Conservation (phyloP, 2,888 invertebrate species). For the Drosophila quinaria region DNA sequence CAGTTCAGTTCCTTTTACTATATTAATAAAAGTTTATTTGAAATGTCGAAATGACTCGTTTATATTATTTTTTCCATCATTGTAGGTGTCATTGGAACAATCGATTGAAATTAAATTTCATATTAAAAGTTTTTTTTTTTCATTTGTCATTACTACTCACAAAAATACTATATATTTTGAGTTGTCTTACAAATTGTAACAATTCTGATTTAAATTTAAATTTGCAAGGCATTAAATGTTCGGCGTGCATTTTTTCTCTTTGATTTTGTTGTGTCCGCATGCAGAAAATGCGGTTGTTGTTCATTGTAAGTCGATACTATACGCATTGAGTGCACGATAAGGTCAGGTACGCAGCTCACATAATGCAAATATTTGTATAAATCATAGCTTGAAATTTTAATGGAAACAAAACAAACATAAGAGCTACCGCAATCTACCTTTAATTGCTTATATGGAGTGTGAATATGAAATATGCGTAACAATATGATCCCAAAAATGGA, state of each 20-base stretch:
- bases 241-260: conserved; percentile 7
- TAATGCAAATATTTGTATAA: conserved; percentile 63
- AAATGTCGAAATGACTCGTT: too few relatives aligned
- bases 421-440: too few relatives aligned
- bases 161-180: too few relatives aligned
- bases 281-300: conserved; percentile 72
- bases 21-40: too few relatives aligned
- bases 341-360: conserved; percentile 32
- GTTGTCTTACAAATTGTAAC: too few relatives aligned
- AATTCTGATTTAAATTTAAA: too few relatives aligned
- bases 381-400: conserved; percentile 57
- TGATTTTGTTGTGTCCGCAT: conserved; percentile 50
- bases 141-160: too few relatives aligned
- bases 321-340: conserved; percentile 56
- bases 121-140: too few relatives aligned
- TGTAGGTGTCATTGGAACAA: too few relatives aligned
- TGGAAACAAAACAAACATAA: conserved; percentile 36
- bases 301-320: conserved; percentile 70
- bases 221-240: background rate
- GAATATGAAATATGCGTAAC: conserved; percentile 12
- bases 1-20: too few relatives aligned
- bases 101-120: too few relatives aligned
- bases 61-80: too few relatives aligned
- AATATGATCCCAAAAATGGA: background rate
- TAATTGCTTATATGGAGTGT: conserved; percentile 7